Conservation (phyloP, 2,797 vertebrate species). For the Allobates femoralis region DNA sequence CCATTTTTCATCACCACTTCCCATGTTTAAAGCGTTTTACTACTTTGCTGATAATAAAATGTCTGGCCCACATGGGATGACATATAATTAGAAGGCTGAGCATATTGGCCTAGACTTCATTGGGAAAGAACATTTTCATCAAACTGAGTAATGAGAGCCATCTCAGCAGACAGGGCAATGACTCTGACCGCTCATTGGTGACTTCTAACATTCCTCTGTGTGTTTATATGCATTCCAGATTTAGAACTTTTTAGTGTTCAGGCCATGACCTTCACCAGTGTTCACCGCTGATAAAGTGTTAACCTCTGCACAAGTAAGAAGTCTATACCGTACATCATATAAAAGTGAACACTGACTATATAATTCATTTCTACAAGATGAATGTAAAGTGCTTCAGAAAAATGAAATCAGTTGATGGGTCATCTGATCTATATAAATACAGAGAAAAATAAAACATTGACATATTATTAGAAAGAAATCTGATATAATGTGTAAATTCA, state of each 20-base stretch:
- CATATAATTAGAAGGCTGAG: neutral
- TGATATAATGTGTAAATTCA: neutral
- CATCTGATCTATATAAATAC: neutral
- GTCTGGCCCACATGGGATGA: constrained; percentile 21
- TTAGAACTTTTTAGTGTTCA: constrained; percentile 57
- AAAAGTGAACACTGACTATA: neutral
- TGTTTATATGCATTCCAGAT: constrained; percentile 59
- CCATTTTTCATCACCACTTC: constrained; percentile 30
- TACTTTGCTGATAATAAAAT: constrained; percentile 6
- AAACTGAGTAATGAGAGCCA: constrained; percentile 42
- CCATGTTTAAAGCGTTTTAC: constrained; percentile 18
- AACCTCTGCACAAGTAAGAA: constrained; percentile 2
- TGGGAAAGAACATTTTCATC: constrained; percentile 31
- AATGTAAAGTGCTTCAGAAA: neutral
- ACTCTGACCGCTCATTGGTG: constrained; percentile 30
- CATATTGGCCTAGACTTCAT: constrained; percentile 21
- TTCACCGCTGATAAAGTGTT: constrained; percentile 31
- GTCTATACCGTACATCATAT: neutral
- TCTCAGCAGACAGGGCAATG: constrained; percentile 31
- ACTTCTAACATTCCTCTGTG: constrained; percentile 39
- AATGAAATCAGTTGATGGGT: neutral
- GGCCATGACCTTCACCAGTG: constrained; percentile 37
- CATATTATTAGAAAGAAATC: neutral
- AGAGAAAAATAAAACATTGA: neutral
- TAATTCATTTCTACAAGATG: neutral